Conservation (phyloP, 2,888 invertebrate genomes). For the Hecatera dysodea region DNA sequence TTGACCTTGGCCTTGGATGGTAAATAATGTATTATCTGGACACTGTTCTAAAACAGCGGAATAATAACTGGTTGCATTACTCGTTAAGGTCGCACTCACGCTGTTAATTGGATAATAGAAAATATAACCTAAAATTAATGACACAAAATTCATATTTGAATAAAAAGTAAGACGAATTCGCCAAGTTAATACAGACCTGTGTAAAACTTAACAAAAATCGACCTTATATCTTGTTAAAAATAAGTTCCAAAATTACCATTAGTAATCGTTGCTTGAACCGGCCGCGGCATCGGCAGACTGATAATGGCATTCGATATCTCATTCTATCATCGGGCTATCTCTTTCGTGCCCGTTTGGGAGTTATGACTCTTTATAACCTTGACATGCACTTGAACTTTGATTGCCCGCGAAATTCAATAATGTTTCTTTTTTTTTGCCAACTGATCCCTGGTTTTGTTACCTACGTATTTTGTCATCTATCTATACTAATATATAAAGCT, state of each 20-base stretch:
- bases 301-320: background rate
- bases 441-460: too few species aligned
- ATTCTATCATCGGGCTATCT: conserved; percentile 15
- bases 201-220: background rate
- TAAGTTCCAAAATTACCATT: background rate
- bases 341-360: background rate
- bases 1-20: background rate
- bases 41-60: background rate
- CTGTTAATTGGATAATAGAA: too few species aligned
- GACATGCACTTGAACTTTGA: background rate
- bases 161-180: too few species aligned
- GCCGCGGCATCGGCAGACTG: too few species aligned
- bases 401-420: background rate
- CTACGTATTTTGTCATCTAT: too few species aligned
- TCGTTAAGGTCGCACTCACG: too few species aligned
- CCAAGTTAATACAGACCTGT: too few species aligned
- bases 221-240: background rate
- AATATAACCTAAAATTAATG: too few species aligned
- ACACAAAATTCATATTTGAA: too few species aligned
- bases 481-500: too few species aligned
- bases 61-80: background rate
- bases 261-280: background rate
- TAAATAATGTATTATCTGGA: background rate
- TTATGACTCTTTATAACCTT: conserved; percentile 14
- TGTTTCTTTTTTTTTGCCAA: too few species aligned